A percentile compares a stretch with the other conserved stretches of the same genome.
Conservation (phyloP, 2,113 vertebrate genomes). For the Dermatemys mawii region DNA sequence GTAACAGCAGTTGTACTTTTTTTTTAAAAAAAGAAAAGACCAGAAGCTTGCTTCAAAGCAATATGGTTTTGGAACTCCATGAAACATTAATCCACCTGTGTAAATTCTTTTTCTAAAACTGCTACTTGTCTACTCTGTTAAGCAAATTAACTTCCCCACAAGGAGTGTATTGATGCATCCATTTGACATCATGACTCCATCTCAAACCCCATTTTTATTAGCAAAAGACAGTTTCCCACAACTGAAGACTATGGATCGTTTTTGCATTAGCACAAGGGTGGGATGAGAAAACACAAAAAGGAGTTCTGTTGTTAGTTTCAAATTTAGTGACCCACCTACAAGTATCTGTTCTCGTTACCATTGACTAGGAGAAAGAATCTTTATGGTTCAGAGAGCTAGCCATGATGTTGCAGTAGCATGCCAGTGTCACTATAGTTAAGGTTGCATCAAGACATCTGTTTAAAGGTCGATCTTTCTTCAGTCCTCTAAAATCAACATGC, state of each 20-base stretch:
- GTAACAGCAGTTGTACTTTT: constrained; percentile 8
- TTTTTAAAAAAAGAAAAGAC: background rate
- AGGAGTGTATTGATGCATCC: fast-evolving
- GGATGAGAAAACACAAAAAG: background rate
- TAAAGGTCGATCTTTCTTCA: background rate
- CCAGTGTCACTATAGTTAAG: background rate
- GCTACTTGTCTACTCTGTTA: background rate
- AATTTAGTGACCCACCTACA: background rate
- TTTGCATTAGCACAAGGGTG: background rate
- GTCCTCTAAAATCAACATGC: background rate
- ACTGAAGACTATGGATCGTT: background rate
- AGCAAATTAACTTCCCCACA: background rate
- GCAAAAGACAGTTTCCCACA: background rate
- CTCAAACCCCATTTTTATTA: background rate
- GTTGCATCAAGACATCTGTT: background rate
- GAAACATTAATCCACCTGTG: background rate
- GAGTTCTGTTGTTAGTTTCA: background rate
- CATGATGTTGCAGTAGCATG: background rate
- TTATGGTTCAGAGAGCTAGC: background rate
- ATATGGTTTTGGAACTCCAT: background rate
- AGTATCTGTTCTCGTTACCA: background rate
- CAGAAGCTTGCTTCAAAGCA: background rate
- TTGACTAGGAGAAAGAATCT: background rate
- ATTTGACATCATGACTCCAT: background rate
- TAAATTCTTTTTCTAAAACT: background rate